Evolutionary conservation across 2,797 vertebrate genomes (phyloP), one percentile per base, ranked within the genome.

Genomic region (Pelodytes ibericus): DNA sequence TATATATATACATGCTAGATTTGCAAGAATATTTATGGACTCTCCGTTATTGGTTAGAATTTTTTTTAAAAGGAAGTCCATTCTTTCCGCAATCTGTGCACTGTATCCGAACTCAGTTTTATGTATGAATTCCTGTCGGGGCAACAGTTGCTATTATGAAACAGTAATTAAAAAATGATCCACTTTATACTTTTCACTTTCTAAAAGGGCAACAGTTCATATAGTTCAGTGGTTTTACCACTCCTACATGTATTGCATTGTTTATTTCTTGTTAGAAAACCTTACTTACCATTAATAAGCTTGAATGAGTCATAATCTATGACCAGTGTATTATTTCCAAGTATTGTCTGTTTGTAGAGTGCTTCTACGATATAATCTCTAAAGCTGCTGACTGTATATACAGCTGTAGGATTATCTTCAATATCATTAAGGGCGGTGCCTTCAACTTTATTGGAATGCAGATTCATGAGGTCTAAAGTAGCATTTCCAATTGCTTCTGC

Each of bases 371-470:
- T 89, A 36, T 92, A 86, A 73, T 89, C 87, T 79, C 85, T 90
- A 83, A 95, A 90, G 84, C 95, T 92, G 31, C 83, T 88, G 82
- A 94, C 82, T 73, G 91, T 90, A 85, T 95, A 93, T 75, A 91
- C 89, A 75, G 84, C 83, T 0, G 94, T 94, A 59, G 94, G 90
- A 4, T 84, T 90, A 81, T 93, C 91, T 68, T 92, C 88, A 72
- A 93, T 73, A 78, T 90, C 88, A 22, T 83, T 85, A 36, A 91
- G 87, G 81, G 94, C 92, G 0, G 90, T 93, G 81, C 89, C 94
- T 82, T 98, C 96, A 84, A 98, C 94, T 84, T 89, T 94, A 84
- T 96, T 97, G n/a, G 93, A 95, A 79, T 96, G 94, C 81, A 96
- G 86, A 74, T 92, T 96, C 79, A 98, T 92, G 80, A 96, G 90